Evolutionary conservation across 1,140 invertebrate genomes (phyloP).

Genomic region (Papilio polytes): DNA sequence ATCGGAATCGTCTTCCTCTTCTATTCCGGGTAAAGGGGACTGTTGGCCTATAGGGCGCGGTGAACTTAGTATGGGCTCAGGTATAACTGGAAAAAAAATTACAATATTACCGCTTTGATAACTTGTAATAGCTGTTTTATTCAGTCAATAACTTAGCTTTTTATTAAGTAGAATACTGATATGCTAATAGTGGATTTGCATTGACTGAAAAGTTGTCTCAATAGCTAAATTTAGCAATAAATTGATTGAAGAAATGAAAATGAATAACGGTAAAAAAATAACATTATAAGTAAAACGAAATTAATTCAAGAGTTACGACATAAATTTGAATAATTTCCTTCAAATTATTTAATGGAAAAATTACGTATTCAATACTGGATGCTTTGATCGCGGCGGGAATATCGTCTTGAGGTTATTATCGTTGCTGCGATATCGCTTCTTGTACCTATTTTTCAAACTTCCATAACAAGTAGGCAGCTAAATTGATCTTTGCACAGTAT

Average conservation of each 20-base stretch:
- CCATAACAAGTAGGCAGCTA: neutral
- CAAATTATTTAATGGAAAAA: constrained; percentile 24
- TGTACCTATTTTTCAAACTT: constrained; percentile 11
- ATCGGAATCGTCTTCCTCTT: constrained; percentile 85
- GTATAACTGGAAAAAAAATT: constrained; percentile 72
- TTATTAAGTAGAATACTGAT: neutral
- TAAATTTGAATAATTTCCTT: constrained; percentile 32
- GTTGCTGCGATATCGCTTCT: constrained; percentile 18
- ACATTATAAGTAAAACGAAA: constrained; percentile 5
- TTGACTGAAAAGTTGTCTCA: neutral
- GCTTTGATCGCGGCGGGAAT: constrained; percentile 28
- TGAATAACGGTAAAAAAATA: constrained; percentile 28
- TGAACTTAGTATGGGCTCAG: constrained; percentile 77
- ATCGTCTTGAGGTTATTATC: constrained; percentile 30
- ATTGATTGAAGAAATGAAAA: constrained; percentile 26
- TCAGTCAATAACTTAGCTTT: neutral
- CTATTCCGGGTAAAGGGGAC: constrained; percentile 85
- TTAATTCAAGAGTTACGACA: neutral
- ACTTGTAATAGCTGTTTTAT: constrained; percentile 46
- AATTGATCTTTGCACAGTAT: neutral
- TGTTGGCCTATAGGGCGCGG: constrained; percentile 82
- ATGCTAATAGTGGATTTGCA: constrained; percentile 12
- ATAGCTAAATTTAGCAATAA: neutral
- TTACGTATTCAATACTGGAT: constrained; percentile 35
- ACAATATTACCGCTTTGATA: constrained; percentile 33